These are phyloP conservation scores for Spodoptera litura DNA, from an alignment of 1,140 invertebrate species.

Conservation along the genomic window DNA sequence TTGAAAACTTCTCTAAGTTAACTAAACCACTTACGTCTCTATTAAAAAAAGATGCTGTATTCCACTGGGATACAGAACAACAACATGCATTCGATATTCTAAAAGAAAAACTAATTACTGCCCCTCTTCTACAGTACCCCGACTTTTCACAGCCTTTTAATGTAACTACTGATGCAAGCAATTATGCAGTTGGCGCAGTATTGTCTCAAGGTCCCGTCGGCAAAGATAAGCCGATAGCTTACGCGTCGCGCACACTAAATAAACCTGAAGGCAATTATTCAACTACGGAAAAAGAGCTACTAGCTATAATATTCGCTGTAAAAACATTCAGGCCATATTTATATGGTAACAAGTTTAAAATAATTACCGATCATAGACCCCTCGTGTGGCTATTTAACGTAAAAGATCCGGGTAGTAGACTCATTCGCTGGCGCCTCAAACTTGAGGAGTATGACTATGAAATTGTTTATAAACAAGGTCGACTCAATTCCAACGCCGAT, in stretches of 20 bases:
- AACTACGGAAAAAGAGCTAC: constrained; percentile 61
- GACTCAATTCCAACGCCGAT: constrained; percentile 74
- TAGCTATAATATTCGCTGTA: constrained; percentile 73
- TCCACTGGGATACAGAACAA: constrained; percentile 55
- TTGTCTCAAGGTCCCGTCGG: constrained; percentile 64
- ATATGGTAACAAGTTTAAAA: constrained; percentile 78
- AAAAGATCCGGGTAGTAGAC: constrained; percentile 78
- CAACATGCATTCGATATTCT: constrained; percentile 71
- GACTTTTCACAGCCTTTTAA: constrained; percentile 69
- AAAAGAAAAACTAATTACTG: constrained; percentile 70
- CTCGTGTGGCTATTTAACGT: constrained; percentile 82
- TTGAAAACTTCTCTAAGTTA: constrained; percentile 61
- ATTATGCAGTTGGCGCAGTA: constrained; percentile 67
- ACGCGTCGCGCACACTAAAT: constrained; percentile 63
- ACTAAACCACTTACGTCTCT: constrained; percentile 59
- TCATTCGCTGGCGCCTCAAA: constrained; percentile 85
- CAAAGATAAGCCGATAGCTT: constrained; percentile 66
- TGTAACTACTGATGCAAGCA: constrained; percentile 75
- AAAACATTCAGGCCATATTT: constrained; percentile 85
- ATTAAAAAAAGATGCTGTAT: constrained; percentile 11
- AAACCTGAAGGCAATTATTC: constrained; percentile 57
- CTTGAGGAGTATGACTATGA: constrained; percentile 81
- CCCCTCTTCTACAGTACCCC: constrained; percentile 75
- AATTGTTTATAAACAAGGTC: constrained; percentile 78
- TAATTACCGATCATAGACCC: constrained; percentile 84